phyloP scores from a whole-genome alignment of 1,140 invertebrate species.

The Neodiprion virginianus region DNA sequence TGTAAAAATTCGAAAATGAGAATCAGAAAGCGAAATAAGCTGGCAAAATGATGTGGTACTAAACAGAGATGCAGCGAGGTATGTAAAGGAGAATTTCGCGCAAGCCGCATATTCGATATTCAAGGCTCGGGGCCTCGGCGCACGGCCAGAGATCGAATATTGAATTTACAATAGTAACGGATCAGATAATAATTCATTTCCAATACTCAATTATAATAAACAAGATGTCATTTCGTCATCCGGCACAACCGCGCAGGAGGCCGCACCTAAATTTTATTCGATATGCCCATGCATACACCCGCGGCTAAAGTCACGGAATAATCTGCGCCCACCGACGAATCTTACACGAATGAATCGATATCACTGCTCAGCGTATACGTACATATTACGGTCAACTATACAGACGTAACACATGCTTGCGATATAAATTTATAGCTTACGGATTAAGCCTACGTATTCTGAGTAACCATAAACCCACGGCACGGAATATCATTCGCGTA shows the following conservation, averaged over 20 bases:
- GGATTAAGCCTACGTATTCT: too few relatives aligned
- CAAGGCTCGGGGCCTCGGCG: background rate
- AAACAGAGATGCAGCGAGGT: too few relatives aligned
- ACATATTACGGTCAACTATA: too few relatives aligned
- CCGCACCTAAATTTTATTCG: constrained; percentile 26
- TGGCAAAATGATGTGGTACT: too few relatives aligned
- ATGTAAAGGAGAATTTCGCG: background rate
- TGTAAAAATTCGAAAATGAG: too few relatives aligned
- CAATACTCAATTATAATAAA: constrained; percentile 26
- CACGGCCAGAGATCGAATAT: background rate
- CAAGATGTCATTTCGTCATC: constrained; percentile 31
- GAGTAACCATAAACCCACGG: too few relatives aligned
- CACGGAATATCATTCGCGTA: too few relatives aligned
- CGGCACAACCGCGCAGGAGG: constrained; percentile 10
- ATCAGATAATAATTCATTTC: constrained; percentile 17
- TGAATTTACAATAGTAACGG: background rate
- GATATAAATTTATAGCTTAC: too few relatives aligned
- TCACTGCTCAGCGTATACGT: background rate
- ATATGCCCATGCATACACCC: background rate
- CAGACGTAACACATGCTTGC: too few relatives aligned
- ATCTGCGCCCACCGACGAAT: background rate
- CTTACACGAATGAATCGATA: background rate
- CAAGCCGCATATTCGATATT: background rate
- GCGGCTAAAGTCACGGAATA: background rate
- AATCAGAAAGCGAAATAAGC: too few relatives aligned